These are phyloP conservation scores for Etheostoma cragini DNA, from an alignment of 2,113 vertebrate species.

Conservation along the genomic window DNA sequence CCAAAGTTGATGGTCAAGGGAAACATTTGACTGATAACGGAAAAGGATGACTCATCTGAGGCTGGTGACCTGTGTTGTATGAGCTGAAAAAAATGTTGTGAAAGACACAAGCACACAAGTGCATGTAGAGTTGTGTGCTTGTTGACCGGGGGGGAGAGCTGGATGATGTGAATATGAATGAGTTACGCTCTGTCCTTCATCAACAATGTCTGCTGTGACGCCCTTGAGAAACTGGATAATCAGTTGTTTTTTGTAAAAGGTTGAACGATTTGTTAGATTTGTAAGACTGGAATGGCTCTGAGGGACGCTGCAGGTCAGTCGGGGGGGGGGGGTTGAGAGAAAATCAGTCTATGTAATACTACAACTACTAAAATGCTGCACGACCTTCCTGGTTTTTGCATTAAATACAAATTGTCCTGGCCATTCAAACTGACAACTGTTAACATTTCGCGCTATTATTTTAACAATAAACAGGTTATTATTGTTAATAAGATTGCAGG, in stretches of 20 bases:
- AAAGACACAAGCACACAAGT: slow-evolving; percentile 22
- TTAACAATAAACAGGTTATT: too few species aligned
- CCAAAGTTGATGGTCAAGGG: slow-evolving; percentile 15
- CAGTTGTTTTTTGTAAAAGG: background rate
- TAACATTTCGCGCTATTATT: too few species aligned
- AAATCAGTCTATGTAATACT: too few species aligned
- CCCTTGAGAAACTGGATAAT: slow-evolving; percentile 40
- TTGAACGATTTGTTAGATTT: background rate
- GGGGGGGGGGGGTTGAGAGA: too few species aligned
- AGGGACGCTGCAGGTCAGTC: background rate
- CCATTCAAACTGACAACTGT: too few species aligned
- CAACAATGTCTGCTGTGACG: slow-evolving; percentile 14
- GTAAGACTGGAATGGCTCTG: background rate
- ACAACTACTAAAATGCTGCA: too few species aligned
- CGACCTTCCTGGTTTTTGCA: too few species aligned
- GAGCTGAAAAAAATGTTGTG: slow-evolving; percentile 23
- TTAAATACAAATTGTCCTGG: too few species aligned
- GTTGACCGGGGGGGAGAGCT: slow-evolving; percentile 10
- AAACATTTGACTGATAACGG: slow-evolving; percentile 39
- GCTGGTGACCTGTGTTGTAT: slow-evolving; percentile 48
- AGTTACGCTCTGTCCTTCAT: slow-evolving; percentile 49
- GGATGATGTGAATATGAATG: slow-evolving; percentile 56
- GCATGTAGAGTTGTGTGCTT: slow-evolving; percentile 35
- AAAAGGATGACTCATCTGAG: slow-evolving; percentile 52
- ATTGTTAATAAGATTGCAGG: too few species aligned